Evolutionary conservation across 2,113 vertebrate genomes (phyloP).

Genomic region (Symphodus melops): DNA sequence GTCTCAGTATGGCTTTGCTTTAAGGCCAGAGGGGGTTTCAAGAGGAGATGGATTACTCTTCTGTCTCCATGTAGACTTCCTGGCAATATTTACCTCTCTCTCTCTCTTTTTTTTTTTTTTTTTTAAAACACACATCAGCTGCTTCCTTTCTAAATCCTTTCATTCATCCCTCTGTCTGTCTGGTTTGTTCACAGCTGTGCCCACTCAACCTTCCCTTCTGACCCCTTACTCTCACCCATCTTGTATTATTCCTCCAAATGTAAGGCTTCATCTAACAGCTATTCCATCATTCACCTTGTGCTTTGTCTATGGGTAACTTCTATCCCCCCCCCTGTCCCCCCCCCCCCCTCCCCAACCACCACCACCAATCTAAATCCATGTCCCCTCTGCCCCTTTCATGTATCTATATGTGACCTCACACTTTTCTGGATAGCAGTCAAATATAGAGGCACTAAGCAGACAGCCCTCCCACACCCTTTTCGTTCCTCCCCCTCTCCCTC

Average conservation of each 20-base stretch:
- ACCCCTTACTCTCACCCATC: conserved; percentile 5
- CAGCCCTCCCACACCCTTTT: conserved; percentile 33
- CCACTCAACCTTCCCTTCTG: conserved; percentile 29
- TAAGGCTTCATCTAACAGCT: neutral
- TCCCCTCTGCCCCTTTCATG: neutral
- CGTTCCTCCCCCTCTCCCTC: conserved; percentile 20
- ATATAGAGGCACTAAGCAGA: conserved; percentile 32
- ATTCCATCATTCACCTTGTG: conserved; percentile 9
- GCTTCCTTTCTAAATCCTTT: conserved; percentile 23
- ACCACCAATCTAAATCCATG: neutral
- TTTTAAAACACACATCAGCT: conserved; percentile 5
- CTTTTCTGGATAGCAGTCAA: conserved; percentile 41
- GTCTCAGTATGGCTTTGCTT: conserved; percentile 44
- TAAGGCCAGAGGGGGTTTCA: conserved; percentile 39
- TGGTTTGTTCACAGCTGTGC: conserved; percentile 43
- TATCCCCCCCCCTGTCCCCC: neutral
- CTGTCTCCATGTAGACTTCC: conserved; percentile 11
- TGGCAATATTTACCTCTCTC: conserved; percentile 14
- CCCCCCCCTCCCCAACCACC: too few relatives aligned
- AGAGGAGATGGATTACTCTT: conserved; percentile 28
- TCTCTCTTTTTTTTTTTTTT: neutral
- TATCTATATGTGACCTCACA: conserved; percentile 30
- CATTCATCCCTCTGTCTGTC: conserved; percentile 29
- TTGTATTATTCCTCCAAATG: conserved; percentile 6
- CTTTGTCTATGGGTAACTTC: conserved; percentile 11